These are phyloP conservation scores for Petrocephalus zakoni DNA, from an alignment of 2,113 vertebrate species.

Conservation along the genomic window DNA sequence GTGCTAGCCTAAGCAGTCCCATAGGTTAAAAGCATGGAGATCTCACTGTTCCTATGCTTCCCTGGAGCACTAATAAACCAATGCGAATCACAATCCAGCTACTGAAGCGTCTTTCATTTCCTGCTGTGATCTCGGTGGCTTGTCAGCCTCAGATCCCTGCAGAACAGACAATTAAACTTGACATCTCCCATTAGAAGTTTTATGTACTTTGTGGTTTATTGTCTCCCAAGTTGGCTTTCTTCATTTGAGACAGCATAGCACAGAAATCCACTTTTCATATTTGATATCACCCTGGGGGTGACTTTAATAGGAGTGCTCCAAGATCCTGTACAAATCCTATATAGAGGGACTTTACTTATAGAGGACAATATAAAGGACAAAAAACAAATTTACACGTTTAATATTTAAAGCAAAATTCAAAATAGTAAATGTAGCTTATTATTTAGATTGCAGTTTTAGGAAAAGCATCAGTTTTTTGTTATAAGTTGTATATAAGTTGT, in stretches of 20 bases:
- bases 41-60: constrained; percentile 24
- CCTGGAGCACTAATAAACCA: constrained; percentile 37
- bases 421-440: neutral
- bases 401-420: neutral
- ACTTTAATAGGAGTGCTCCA: neutral
- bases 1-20: neutral
- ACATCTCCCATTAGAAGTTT: neutral
- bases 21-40: neutral
- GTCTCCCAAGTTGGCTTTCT: neutral
- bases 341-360: neutral
- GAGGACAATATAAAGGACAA: neutral
- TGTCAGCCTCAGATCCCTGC: neutral
- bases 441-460: neutral
- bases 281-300: neutral
- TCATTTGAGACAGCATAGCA: neutral
- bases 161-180: constrained; percentile 1
- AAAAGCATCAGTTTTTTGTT: neutral
- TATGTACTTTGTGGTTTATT: neutral
- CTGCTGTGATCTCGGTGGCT: neutral
- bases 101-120: neutral
- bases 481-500: too few species aligned
- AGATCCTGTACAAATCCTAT: neutral
- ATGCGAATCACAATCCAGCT: constrained; percentile 10
- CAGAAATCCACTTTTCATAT: neutral
- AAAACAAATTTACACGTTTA: neutral